These are phyloP conservation scores for Triops longicaudatus DNA, from an alignment of 1,140 invertebrate genomes.

Conservation along the genomic window DNA sequence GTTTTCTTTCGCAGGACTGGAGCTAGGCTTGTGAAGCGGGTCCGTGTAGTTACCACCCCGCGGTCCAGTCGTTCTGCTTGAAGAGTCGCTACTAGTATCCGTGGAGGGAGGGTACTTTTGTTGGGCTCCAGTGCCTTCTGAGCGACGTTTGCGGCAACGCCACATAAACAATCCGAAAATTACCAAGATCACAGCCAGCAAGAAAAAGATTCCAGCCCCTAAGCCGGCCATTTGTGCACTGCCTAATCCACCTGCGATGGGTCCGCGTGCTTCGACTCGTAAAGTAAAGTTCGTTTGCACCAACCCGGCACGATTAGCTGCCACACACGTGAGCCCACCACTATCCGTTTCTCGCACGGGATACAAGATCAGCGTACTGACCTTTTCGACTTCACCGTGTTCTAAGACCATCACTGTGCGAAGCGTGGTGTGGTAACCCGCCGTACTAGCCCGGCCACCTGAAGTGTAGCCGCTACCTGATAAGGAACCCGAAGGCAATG, in stretches of 20 bases:
- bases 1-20: neutral
- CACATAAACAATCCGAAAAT: constrained; percentile 63
- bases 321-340: constrained; percentile 81
- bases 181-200: constrained; percentile 65
- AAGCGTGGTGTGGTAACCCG: constrained; percentile 55
- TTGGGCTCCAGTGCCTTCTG: neutral
- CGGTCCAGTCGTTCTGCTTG: neutral
- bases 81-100: constrained; percentile 13
- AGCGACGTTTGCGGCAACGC: constrained; percentile 46
- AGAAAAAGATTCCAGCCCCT: constrained; percentile 65
- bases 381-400: constrained; percentile 58
- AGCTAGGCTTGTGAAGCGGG: neutral
- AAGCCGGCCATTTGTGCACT: constrained; percentile 76
- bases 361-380: constrained; percentile 68
- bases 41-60: neutral
- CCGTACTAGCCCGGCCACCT: constrained; percentile 12
- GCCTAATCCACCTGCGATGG: constrained; percentile 66
- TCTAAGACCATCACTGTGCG: constrained; percentile 72
- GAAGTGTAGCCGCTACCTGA: constrained; percentile 29
- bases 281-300: constrained; percentile 86
- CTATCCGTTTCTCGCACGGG: constrained; percentile 80
- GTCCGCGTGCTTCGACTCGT: constrained; percentile 62
- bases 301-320: constrained; percentile 81
- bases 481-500: constrained; percentile 7
- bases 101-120: constrained; percentile 5